Conservation (phyloP, 2,888 invertebrate genomes). For the Heterodera filipjevi region DNA sequence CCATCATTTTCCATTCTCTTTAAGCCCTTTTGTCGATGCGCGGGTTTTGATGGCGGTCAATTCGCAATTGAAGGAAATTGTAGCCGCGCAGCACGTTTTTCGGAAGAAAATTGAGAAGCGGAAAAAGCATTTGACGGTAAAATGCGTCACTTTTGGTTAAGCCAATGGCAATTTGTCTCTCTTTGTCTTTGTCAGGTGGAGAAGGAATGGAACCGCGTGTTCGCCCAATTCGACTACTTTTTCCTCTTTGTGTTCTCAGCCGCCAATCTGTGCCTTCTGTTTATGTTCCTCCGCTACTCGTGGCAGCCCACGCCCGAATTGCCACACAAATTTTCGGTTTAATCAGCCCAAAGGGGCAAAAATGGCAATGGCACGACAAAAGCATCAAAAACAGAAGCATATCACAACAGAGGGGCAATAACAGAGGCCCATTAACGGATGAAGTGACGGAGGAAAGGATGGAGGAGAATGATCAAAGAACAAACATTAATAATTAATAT, state of each 20-base stretch:
- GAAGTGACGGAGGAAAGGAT: no score
- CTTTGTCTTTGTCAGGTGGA: constrained; percentile 49
- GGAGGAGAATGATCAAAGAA: no score
- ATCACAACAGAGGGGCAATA: no score
- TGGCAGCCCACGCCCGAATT: constrained; percentile 38
- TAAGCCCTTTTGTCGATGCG: not conserved
- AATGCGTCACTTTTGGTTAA: not conserved
- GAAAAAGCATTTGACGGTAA: constrained; percentile 40
- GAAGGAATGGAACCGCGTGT: constrained; percentile 60
- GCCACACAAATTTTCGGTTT: constrained; percentile 1
- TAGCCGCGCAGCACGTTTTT: constrained; percentile 47
- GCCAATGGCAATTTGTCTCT: not conserved
- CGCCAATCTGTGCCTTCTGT: constrained; percentile 54
- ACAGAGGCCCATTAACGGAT: no score
- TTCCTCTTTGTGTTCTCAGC: constrained; percentile 58
- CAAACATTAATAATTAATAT: no score
- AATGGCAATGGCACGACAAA: no score
- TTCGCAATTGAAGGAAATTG: constrained; percentile 28
- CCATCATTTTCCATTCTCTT: no score
- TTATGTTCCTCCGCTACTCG: constrained; percentile 59
- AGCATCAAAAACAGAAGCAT: no score
- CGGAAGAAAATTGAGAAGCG: constrained; percentile 50
- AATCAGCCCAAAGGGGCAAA: not conserved
- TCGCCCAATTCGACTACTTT: constrained; percentile 57
- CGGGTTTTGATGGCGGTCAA: constrained; percentile 25